A percentile compares a stretch with the other conserved stretches of the same genome.
phyloP scores from a whole-genome alignment of 1,140 invertebrate genomes.

The Geopemphigus sp. region DNA sequence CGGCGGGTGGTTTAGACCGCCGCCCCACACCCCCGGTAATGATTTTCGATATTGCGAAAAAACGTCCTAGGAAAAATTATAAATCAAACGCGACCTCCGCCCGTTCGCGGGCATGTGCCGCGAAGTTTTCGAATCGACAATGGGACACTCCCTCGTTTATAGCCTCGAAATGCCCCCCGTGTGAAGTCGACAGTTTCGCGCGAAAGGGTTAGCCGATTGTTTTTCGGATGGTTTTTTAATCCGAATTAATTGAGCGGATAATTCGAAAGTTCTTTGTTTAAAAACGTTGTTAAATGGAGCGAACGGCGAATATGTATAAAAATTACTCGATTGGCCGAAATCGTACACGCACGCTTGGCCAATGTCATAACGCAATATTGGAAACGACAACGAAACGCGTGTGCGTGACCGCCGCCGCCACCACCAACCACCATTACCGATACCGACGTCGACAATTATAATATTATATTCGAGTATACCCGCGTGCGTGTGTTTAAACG shows the following conservation, averaged over 20 bases:
- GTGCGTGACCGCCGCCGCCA: too few species aligned
- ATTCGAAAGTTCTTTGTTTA: conserved; percentile 29
- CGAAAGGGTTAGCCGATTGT: conserved; percentile 45
- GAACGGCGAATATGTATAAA: conserved; percentile 3
- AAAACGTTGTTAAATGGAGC: conserved; percentile 33
- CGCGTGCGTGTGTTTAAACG: too few species aligned
- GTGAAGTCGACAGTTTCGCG: conserved; percentile 33
- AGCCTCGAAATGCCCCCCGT: neutral
- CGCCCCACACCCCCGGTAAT: too few species aligned
- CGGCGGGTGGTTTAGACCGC: too few species aligned
- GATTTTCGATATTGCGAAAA: neutral
- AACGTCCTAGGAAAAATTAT: conserved; percentile 16
- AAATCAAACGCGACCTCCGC: conserved; percentile 13
- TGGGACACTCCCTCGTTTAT: conserved; percentile 27
- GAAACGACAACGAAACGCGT: too few species aligned
- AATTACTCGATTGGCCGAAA: conserved; percentile 28
- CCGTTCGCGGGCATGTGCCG: conserved; percentile 25
- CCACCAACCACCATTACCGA: too few species aligned
- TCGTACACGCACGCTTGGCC: neutral
- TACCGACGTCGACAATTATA: too few species aligned
- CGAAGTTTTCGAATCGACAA: conserved; percentile 29
- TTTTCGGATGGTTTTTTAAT: conserved; percentile 48
- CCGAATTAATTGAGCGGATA: conserved; percentile 41
- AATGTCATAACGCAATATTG: too few species aligned
- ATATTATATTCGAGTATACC: too few species aligned